Evolutionary conservation across 2,888 invertebrate species (phyloP).

Genomic region (Drosophila austrosaltans): DNA sequence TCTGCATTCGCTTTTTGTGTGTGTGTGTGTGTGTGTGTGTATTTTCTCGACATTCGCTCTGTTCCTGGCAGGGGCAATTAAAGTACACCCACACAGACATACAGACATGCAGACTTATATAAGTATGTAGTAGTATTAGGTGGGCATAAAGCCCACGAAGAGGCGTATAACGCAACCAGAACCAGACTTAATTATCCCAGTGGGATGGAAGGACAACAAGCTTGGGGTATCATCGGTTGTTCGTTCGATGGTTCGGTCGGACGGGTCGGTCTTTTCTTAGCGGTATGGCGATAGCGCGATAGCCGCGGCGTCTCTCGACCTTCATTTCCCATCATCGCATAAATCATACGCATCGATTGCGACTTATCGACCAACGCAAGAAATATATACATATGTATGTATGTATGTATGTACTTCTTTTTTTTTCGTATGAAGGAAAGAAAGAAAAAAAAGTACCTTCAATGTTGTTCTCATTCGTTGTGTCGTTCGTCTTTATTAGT

Average conservation of each 20-base stretch:
- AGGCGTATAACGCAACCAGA: constrained; percentile 10
- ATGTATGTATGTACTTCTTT: not conserved
- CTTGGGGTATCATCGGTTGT: constrained; percentile 2
- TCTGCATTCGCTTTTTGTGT: constrained; percentile 12
- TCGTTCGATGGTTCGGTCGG: not conserved
- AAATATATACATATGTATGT: not conserved
- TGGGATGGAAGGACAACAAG: not conserved
- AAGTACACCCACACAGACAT: constrained; percentile 49
- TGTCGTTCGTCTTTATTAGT: constrained; percentile 57
- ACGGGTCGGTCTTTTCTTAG: not conserved
- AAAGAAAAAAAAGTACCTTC: constrained; percentile 23
- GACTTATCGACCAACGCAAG: constrained; percentile 62
- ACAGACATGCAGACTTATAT: constrained; percentile 1
- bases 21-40: constrained; percentile 4
- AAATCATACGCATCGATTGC: constrained; percentile 64
- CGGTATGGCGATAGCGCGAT: constrained; percentile 10
- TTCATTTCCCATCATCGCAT: constrained; percentile 36
- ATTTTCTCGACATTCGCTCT: not conserved
- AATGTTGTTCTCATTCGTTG: constrained; percentile 24
- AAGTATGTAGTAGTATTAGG: not conserved
- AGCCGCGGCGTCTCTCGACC: constrained; percentile 2
- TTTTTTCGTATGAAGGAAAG: not conserved
- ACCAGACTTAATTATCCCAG: constrained; percentile 19
- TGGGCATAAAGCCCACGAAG: constrained; percentile 4
- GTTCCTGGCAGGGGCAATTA: constrained; percentile 54